Conservation (phyloP, 23 tunicate genomes). For the Trididemnum miniatum region DNA sequence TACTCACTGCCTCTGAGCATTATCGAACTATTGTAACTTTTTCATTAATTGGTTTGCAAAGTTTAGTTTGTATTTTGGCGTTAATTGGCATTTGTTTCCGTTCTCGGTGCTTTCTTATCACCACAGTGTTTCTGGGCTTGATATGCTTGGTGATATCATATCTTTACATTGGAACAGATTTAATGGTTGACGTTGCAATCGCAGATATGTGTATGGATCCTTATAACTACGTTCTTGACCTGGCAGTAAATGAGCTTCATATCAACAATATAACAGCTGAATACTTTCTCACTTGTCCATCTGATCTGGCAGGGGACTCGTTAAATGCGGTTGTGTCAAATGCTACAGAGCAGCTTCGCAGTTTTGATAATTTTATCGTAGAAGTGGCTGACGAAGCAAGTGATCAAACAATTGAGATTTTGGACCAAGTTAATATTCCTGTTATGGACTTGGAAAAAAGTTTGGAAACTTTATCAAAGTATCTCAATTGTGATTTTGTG, state of each 20-base stretch:
- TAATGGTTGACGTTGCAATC: constrained; percentile 61
- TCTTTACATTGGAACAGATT: constrained; percentile 58
- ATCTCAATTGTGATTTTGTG: constrained; percentile 40
- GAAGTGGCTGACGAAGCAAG: background rate
- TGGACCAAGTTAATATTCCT: background rate
- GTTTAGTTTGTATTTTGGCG: constrained; percentile 68
- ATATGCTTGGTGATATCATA: constrained; percentile 64
- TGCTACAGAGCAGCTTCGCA: background rate
- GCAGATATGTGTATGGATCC: constrained; percentile 82
- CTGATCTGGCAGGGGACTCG: background rate
- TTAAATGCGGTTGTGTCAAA: background rate
- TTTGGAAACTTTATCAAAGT: constrained; percentile 2
- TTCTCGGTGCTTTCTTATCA: constrained; percentile 59
- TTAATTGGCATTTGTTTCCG: constrained; percentile 76
- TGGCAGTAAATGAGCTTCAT: constrained; percentile 43
- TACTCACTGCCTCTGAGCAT: constrained; percentile 15
- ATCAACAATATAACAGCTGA: constrained; percentile 47
- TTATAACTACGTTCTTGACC: constrained; percentile 36
- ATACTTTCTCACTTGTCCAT: constrained; percentile 56
- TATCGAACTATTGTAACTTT: constrained; percentile 66
- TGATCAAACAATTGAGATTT: background rate
- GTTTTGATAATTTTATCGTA: background rate
- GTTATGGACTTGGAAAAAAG: background rate
- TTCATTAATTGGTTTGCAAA: constrained; percentile 58
- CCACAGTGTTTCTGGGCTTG: constrained; percentile 62